Evolutionary conservation across 2,797 vertebrate species (phyloP), one percentile per base, ranked within the genome.

Genomic region (Anableps anableps): DNA sequence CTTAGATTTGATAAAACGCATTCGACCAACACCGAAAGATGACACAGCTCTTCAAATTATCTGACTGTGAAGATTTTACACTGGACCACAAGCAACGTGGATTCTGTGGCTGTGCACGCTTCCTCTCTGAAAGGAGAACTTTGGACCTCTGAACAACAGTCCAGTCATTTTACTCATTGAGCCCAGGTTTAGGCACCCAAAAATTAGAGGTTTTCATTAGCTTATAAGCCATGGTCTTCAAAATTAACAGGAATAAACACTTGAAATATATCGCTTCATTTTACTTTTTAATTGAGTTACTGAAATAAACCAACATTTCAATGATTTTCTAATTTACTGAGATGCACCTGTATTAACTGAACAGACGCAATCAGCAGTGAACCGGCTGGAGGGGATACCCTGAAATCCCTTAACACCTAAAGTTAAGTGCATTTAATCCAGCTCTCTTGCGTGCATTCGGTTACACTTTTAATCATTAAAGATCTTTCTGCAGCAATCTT

Each of bases 341-440:
- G 43, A 45, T 45, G 68, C 68, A 29, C 43, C 68, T 47, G 21
- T 68, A 41, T 68, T 8, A 36, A 21, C 31, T 41, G 17, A 26
- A n/a, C 66, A n/a, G 10, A 70, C 43, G 38, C 38, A 70, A 26
- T 70, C 38, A n/a, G 66, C 68, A 47, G 68, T 70, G 38, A 5
- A 43, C 38, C 5, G 23, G 23, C 38, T 60, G 58, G 58, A 60
- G n/a, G 36, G 5, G 51, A 47, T 76, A 74, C 79, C 48, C 80
- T 85, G 31, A 81, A 82, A 29, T 58, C 80, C 79, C 72, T 14
- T 72, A 4, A 51, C 79, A 74, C 83, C 75, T 31, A 71, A 45
- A 77, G 78, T 83, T 66, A 91, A 93, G 88, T 91, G 88, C 88
- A 80, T 93, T 91, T 72, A 90, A 85, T 83, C 74, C 76, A 79